Base-by-base conservation (phyloP, 2,797 vertebrate genomes). In the Phoeniculus purpureus region DNA sequence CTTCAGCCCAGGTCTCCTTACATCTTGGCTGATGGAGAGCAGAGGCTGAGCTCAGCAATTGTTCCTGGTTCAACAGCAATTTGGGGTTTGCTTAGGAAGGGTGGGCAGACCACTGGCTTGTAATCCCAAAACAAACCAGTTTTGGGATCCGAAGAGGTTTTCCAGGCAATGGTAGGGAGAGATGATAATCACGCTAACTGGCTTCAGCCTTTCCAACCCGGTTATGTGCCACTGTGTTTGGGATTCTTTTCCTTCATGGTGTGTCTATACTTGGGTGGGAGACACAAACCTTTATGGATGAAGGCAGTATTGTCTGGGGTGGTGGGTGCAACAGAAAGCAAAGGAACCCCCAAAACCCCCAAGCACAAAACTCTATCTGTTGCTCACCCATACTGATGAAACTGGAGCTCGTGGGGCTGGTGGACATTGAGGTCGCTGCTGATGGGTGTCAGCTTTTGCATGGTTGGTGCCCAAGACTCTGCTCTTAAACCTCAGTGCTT, bases 341-440 rank as follows among this genome's bases (percentile, higher is more conserved):
- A 34, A 65, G 7, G 6, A 1, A 3, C 8, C 16, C 20, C 21
- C 3, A 19, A 13, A n/a, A 10, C 2, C 9, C 13, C 27, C 5
- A 34, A 47, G 45, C 16, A 9, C 12, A 22, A 87, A 7, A 15
- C 27, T 15, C 0, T 2, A 0, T n/a, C 12, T 85, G 58, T 54
- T 25, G 62, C 70, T 71, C 26, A 2, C 34, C 10, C 1, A 0
- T 0, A 0, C n/a, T 54, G 62, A 26, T 3, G 48, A 25, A 61
- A 29, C 27, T 3, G 0, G 0, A 61, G 19, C 56, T 59, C 0
- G 1, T n/a, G 32, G 31, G 47, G 67, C 27, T 67, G 78, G 32
- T 37, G 18, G 54, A 13, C 0, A 1, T 7, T 0, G 52, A 55
- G 31, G 27, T 68, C 0, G 0, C 72, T 76, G 68, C 71, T 1